These are phyloP conservation scores for Hippocampus guttulatus DNA, from an alignment of 2,113 vertebrate genomes.

Conservation along the genomic window DNA sequence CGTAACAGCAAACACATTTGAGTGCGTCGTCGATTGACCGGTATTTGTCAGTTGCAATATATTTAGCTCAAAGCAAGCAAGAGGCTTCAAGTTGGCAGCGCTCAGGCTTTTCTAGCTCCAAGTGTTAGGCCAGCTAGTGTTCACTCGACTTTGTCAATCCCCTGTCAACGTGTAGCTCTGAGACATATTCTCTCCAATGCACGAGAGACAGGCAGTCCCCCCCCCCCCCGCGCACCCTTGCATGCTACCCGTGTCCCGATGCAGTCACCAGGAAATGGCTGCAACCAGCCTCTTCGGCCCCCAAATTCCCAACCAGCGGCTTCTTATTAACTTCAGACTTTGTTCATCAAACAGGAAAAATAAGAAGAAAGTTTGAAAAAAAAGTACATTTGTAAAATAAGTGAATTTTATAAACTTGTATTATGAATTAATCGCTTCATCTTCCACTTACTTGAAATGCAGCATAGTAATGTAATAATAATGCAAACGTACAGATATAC, in stretches of 20 bases:
- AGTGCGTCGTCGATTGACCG: slow-evolving; percentile 61
- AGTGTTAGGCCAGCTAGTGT: slow-evolving; percentile 70
- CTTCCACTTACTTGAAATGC: neutral
- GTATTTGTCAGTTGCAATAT: slow-evolving; percentile 74
- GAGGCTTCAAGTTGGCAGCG: slow-evolving; percentile 61
- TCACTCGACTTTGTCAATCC: slow-evolving; percentile 72
- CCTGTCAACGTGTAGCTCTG: slow-evolving; percentile 73
- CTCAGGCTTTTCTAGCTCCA: slow-evolving; percentile 69
- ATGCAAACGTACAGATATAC: neutral
- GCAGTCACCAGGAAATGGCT: slow-evolving; percentile 65
- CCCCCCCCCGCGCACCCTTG: neutral
- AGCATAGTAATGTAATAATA: neutral
- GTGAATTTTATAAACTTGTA: neutral
- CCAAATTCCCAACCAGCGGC: slow-evolving; percentile 54
- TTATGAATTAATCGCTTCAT: neutral
- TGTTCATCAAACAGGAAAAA: neutral
- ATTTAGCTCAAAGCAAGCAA: slow-evolving; percentile 66
- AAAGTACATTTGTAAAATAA: neutral
- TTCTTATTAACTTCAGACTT: neutral
- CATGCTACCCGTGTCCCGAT: slow-evolving; percentile 35
- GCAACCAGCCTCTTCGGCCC: slow-evolving; percentile 15
- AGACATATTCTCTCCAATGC: slow-evolving; percentile 67
- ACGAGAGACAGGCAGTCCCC: slow-evolving; percentile 49
- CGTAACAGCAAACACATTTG: slow-evolving; percentile 21
- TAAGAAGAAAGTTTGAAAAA: too few relatives aligned